Evolutionary conservation across 2,888 invertebrate genomes (phyloP).

Genomic region (Calameuta filiformis): DNA sequence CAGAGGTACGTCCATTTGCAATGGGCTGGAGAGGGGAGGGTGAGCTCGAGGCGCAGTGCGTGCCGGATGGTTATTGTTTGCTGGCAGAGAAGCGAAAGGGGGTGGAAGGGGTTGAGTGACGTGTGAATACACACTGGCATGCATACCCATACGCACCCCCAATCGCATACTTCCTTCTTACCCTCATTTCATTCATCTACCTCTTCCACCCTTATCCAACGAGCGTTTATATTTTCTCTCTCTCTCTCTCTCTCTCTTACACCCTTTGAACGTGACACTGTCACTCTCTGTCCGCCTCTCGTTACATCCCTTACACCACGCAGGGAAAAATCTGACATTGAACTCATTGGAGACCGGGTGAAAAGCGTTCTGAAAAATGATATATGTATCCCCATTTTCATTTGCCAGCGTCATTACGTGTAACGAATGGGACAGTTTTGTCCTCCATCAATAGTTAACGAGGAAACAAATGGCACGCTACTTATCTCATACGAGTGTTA

Average conservation of each 20-base stretch:
- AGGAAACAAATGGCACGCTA: neutral
- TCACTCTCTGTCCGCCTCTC: neutral
- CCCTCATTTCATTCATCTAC: neutral
- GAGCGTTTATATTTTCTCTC: too few relatives aligned
- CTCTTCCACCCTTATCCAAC: neutral
- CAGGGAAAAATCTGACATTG: neutral
- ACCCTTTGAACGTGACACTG: neutral
- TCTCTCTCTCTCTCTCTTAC: too few relatives aligned
- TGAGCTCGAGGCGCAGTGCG: neutral
- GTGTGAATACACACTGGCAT: constrained; percentile 1
- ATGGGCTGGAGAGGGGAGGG: neutral
- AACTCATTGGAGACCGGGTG: neutral
- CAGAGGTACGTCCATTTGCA: neutral
- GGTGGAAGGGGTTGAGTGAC: constrained; percentile 4
- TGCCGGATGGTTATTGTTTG: constrained; percentile 8
- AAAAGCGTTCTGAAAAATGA: neutral
- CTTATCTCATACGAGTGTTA: neutral
- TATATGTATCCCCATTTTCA: neutral
- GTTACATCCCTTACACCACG: neutral
- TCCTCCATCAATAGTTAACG: neutral
- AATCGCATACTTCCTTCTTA: neutral
- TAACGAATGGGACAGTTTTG: neutral
- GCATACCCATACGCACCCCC: constrained; percentile 1
- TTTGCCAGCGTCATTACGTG: neutral
- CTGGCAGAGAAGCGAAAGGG: constrained; percentile 1